A percentile compares a stretch with the other conserved stretches of the same genome.
phyloP scores from a whole-genome alignment of 1,140 invertebrate genomes.

The Gryon sp. region DNA sequence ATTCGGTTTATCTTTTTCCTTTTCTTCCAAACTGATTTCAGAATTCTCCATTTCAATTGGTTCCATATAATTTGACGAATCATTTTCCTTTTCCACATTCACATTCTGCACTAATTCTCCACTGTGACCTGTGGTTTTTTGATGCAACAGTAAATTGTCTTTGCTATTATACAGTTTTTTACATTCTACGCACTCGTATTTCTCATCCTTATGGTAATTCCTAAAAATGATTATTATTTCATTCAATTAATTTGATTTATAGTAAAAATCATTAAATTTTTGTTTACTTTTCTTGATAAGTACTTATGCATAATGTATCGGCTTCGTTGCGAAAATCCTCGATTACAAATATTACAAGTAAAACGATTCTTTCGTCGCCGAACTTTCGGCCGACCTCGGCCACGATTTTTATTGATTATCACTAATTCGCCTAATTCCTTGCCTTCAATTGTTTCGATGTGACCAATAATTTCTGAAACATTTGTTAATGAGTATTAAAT shows the following conservation, averaged over 20 bases:
- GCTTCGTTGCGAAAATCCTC: constrained; percentile 80
- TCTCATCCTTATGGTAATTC: constrained; percentile 61
- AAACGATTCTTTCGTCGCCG: constrained; percentile 77
- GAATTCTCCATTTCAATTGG: neutral
- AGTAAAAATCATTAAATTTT: constrained; percentile 14
- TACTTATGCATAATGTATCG: constrained; percentile 79
- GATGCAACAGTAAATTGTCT: constrained; percentile 52
- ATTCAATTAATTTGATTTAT: neutral
- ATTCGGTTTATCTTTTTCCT: neutral
- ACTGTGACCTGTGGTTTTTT: constrained; percentile 58
- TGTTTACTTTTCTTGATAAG: constrained; percentile 24
- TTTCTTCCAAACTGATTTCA: constrained; percentile 10
- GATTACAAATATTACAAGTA: constrained; percentile 80
- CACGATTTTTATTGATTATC: constrained; percentile 81
- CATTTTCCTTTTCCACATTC: constrained; percentile 25
- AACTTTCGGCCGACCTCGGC: constrained; percentile 80
- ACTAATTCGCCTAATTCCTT: constrained; percentile 82
- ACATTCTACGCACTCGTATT: constrained; percentile 53
- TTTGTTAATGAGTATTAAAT: constrained; percentile 7
- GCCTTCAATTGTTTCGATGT: constrained; percentile 82
- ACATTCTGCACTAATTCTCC: constrained; percentile 23
- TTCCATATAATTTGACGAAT: neutral
- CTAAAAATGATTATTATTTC: constrained; percentile 9
- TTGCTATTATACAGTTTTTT: constrained; percentile 58
- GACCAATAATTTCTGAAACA: constrained; percentile 83